Evolutionary conservation across 2,113 vertebrate species (phyloP), one percentile per base, ranked within the genome.

Genomic region (Pipra filicauda): DNA sequence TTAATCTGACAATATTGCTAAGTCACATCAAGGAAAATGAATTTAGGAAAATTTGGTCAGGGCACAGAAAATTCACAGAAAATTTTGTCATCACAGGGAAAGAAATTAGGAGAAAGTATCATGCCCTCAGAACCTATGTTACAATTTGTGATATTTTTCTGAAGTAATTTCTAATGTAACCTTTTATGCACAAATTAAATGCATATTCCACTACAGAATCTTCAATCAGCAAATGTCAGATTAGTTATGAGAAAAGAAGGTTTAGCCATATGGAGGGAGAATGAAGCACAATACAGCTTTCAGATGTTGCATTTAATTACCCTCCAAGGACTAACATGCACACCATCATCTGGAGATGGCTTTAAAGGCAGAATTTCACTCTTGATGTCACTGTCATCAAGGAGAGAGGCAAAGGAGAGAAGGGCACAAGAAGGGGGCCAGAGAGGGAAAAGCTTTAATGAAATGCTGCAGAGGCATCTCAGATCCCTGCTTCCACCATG

Each of bases 191-290:
- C 23, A 91, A 74, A 84, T 71, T 72, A 54, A 92, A 82, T 75
- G 73, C 33, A 21, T 86, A 27, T 89, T 92, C 54, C 28, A 48
- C 51, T 79, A 62, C 57, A 46, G 39, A 49, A 4, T 86, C 31
- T 85, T 95, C 69, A 69, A 8, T 88, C 80, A 70, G 62, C 21
- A 75, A 89, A 85, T 74, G 70, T 81, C 92, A 88, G 28, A 67
- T 94, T 77, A 69, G 80, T 88, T 88, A 71, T 66, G 52, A 77
- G 62, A 62, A 61, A 66, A 80, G 39, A 82, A 69, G 73, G 55
- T 89, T 73, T 71, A 71, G 49, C 66, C 82, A 72, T 93, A 81
- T 91, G 94, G 91, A 89, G 67, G 41, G 66, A 84, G 70, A 81
- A 77, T 0, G 4, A 54, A 66, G 28, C 61, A 37, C 86, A 70